phyloP scores from a whole-genome alignment of 2,113 vertebrate genomes.

The Gasterosteus nipponicus region DNA sequence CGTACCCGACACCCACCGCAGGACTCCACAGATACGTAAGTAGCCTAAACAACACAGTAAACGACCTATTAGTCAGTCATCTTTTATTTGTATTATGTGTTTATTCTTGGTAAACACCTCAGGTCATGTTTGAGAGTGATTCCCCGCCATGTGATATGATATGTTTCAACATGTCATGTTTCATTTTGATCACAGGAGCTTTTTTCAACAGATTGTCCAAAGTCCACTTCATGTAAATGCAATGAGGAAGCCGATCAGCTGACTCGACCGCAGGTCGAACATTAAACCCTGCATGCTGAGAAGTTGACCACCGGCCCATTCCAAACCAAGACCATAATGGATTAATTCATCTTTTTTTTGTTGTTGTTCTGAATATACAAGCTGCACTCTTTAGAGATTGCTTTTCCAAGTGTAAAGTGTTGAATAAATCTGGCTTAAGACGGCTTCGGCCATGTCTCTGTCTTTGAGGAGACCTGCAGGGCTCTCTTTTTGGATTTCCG shows the following conservation, averaged over 20 bases:
- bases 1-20: background rate
- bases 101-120: background rate
- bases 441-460: background rate
- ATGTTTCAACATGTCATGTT: background rate
- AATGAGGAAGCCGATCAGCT: slow-evolving; percentile 26
- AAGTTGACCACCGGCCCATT: background rate
- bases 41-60: background rate
- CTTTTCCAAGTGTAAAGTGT: background rate
- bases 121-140: background rate
- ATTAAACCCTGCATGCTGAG: background rate
- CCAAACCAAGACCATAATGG: background rate
- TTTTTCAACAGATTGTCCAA: background rate
- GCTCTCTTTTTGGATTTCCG: background rate
- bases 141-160: background rate
- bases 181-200: background rate
- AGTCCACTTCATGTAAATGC: background rate
- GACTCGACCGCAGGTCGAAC: background rate
- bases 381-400: no score
- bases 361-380: background rate
- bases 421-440: background rate
- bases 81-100: background rate
- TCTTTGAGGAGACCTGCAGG: background rate
- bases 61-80: background rate
- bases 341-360: background rate
- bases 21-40: background rate